phyloP scores from a whole-genome alignment of 1,140 invertebrate species.

The Brachionus asplanchnoidis region DNA sequence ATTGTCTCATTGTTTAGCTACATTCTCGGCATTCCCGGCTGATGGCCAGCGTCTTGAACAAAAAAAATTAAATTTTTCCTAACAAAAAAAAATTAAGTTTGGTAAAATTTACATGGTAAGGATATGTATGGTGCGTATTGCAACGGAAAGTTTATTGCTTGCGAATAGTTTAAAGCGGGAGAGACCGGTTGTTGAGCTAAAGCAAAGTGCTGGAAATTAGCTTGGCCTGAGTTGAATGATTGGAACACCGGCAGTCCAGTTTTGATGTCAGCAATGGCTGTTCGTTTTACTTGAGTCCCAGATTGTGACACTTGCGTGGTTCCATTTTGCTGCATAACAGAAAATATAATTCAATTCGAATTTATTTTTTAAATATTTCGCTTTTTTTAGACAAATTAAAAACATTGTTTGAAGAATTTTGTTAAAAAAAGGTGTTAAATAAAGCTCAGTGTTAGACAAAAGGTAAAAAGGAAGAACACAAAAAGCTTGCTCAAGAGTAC shows the following conservation, averaged over 20 bases:
- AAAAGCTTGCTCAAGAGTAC: background rate
- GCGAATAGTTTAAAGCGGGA: background rate
- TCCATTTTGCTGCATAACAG: constrained; percentile 10
- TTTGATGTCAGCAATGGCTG: constrained; percentile 16
- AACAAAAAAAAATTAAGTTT: background rate
- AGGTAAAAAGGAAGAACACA: background rate
- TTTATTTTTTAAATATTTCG: constrained; percentile 34
- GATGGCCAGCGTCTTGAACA: background rate
- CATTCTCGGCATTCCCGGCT: background rate
- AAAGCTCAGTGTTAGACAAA: background rate
- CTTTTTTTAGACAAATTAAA: background rate
- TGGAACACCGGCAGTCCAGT: constrained; percentile 24
- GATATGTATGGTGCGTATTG: constrained; percentile 18
- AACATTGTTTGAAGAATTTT: background rate
- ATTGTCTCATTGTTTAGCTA: background rate
- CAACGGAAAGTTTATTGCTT: constrained; percentile 28
- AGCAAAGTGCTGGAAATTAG: background rate
- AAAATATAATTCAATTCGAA: constrained; percentile 1
- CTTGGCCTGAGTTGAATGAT: background rate
- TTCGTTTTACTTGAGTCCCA: background rate
- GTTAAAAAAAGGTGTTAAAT: background rate
- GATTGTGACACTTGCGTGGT: background rate
- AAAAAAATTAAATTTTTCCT: background rate
- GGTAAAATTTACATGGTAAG: background rate
- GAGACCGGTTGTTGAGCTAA: constrained; percentile 7